Conservation (phyloP, 2,797 vertebrate genomes). For the Syncerus caffer region DNA sequence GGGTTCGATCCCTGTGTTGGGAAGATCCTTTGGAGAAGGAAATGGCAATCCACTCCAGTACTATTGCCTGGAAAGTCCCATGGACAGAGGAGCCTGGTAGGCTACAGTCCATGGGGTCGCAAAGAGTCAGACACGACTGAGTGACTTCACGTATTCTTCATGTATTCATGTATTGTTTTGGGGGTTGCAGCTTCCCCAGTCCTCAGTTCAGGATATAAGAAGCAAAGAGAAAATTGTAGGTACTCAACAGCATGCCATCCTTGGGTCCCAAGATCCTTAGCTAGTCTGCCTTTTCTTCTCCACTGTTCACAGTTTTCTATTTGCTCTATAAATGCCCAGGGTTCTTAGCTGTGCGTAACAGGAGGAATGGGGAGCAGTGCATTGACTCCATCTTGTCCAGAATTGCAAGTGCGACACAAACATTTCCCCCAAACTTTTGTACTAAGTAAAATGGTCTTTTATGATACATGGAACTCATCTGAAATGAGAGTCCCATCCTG, state of each 20-base stretch:
- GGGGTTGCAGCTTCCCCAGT: background rate
- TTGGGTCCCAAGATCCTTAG: background rate
- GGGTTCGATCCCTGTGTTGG: no score
- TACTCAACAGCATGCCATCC: background rate
- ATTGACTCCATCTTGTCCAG: background rate
- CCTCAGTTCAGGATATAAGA: background rate
- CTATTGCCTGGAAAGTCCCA: no score
- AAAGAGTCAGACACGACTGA: no score
- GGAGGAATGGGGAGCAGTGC: background rate
- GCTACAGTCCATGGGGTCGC: no score
- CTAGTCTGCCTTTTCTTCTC: background rate
- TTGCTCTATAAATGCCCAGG: background rate
- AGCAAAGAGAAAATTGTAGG: background rate
- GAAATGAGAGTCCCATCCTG: constrained; percentile 39
- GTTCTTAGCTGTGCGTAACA: background rate
- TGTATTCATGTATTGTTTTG: background rate
- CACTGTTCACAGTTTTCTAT: background rate
- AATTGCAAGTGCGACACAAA: background rate
- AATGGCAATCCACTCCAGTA: no score
- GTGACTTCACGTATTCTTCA: no score
- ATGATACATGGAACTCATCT: constrained; percentile 29
- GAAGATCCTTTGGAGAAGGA: no score
- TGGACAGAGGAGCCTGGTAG: no score
- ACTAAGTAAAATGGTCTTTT: background rate
- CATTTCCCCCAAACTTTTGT: background rate